Conservation (phyloP, 2,888 invertebrate genomes). For the Heliconius ismenius region DNA sequence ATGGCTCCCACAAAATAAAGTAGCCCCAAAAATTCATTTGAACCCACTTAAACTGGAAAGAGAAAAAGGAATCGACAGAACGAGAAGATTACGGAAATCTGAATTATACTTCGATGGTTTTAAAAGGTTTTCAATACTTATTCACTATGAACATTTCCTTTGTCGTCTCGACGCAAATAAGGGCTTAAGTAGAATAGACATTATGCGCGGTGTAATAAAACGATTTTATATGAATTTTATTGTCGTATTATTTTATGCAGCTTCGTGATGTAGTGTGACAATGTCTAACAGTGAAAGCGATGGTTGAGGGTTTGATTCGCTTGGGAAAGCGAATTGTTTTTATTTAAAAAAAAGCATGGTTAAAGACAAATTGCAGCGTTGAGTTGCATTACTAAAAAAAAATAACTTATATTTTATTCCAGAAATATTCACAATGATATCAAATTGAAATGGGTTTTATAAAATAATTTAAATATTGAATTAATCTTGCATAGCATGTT, state of each 20-base stretch:
- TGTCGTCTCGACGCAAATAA: conserved; percentile 12
- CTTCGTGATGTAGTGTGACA: too few relatives aligned
- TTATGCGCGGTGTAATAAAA: conserved; percentile 8
- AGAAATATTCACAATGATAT: too few relatives aligned
- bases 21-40: conserved; percentile 29
- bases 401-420: too few relatives aligned
- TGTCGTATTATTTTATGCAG: neutral
- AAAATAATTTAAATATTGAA: too few relatives aligned
- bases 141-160: conserved; percentile 21
- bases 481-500: too few relatives aligned
- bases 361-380: too few relatives aligned
- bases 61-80: conserved; percentile 18
- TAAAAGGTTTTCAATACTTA: conserved; percentile 26
- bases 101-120: conserved; percentile 30
- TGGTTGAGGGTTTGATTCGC: too few relatives aligned
- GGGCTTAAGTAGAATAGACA: conserved; percentile 10
- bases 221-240: neutral
- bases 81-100: conserved; percentile 23
- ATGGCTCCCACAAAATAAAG: conserved; percentile 23
- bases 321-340: too few relatives aligned
- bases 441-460: too few relatives aligned
- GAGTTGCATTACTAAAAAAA: too few relatives aligned
- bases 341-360: too few relatives aligned
- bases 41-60: conserved; percentile 25
- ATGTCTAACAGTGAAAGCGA: too few relatives aligned